Percentiles rank a stretch among this genome's conserved stretches.
phyloP scores from a whole-genome alignment of 2,113 vertebrate species.

The Brienomyrus longianalis region DNA sequence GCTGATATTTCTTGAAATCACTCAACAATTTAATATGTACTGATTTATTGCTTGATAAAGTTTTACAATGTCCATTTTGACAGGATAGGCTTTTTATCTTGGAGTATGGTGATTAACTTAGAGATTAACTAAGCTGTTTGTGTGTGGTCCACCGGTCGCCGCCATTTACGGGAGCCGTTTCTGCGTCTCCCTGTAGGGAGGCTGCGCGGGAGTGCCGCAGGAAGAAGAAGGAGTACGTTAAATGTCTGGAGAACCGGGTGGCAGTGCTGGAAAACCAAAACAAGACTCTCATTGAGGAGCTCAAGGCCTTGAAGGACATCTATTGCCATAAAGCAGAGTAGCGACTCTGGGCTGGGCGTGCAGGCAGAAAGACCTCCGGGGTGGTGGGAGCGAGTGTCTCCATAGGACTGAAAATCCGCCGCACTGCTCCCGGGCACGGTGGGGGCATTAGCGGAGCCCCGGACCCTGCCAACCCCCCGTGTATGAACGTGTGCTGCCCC shows the following conservation, averaged over 20 bases:
- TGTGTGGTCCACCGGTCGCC: not conserved
- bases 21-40: not conserved
- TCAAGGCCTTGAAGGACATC: slow-evolving; percentile 96
- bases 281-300: slow-evolving; percentile 98
- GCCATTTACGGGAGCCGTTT: not conserved
- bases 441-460: not conserved
- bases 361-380: slow-evolving; percentile 54
- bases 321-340: slow-evolving; percentile 95
- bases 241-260: slow-evolving; percentile 97
- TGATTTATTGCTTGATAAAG: not conserved
- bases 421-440: slow-evolving; percentile 35
- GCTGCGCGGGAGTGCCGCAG: slow-evolving; percentile 91
- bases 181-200: slow-evolving; percentile 79
- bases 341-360: slow-evolving; percentile 51
- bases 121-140: not conserved
- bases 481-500: slow-evolving; percentile 49
- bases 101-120: not conserved
- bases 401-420: slow-evolving; percentile 12
- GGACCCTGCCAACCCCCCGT: not conserved
- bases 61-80: not conserved
- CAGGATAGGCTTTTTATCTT: not conserved
- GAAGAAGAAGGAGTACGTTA: slow-evolving; percentile 99
- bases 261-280: slow-evolving; percentile 97
- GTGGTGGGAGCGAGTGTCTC: slow-evolving; percentile 60
- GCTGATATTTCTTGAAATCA: not conserved